Conservation (phyloP, 2,797 vertebrate genomes). For the Eospalax fontanierii region DNA sequence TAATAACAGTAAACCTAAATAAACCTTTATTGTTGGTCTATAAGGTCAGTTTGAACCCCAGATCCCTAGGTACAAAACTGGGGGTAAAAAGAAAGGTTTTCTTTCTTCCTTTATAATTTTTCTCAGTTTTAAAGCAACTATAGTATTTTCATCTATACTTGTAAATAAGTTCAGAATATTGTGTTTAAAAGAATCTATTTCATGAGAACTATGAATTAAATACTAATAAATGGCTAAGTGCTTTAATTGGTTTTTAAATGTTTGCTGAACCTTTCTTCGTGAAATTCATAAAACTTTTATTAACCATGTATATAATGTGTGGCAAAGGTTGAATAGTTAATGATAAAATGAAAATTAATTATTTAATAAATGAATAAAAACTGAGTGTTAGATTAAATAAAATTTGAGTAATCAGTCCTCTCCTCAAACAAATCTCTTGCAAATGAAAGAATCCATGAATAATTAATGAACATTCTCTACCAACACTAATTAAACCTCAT, state of each 20-base stretch:
- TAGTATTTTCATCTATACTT: background rate
- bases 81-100: background rate
- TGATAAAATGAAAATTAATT: slow-evolving; percentile 34
- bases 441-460: background rate
- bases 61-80: background rate
- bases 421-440: background rate
- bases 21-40: too few species aligned
- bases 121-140: background rate
- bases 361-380: slow-evolving; percentile 5
- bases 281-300: background rate
- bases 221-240: background rate
- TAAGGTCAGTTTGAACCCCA: background rate
- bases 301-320: background rate
- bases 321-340: background rate
- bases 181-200: background rate
- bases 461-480: background rate
- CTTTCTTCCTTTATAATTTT: background rate
- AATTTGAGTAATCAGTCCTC: background rate
- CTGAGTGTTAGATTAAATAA: slow-evolving; percentile 12
- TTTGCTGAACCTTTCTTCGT: background rate
- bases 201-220: background rate
- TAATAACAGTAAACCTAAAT: too few species aligned
- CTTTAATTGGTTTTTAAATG: background rate
- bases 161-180: background rate
- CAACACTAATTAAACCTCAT: background rate